Base-by-base conservation (phyloP, 1,140 invertebrate genomes). In the Aphaenogaster floridana region DNA sequence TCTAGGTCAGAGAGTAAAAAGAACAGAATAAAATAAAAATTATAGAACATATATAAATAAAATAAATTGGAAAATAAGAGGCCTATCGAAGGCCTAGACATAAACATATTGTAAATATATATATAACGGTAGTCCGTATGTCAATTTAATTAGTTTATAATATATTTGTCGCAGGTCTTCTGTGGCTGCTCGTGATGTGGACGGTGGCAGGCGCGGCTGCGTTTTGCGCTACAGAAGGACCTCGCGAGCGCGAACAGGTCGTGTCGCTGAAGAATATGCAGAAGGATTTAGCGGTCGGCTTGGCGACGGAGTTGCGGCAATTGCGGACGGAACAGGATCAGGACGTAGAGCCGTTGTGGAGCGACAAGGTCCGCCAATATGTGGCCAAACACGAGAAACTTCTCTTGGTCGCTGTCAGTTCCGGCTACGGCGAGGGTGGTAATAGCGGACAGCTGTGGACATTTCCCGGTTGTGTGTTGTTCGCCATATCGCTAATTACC, bases 381-480 rank as follows among this genome's bases (percentile, higher is more conserved):
- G 94, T 96, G 28, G 83, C 89, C 0, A 95, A 94, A 69, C 96
- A 97, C 84, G 96, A 97, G 92, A 90, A 94, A 64, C 88, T 96
- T 8, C 89, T 97, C 0, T 90, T 97, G 45, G 92, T 95, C 48
- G 96, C 96, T 0, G 96, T 96, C 0, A 96, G 93, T 79, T 94
- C 96, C 9, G 96, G 96, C 4, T 97, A 96, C 72, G 96, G 96
- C 0, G 96, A 96, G 88, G 94, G 94, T 48, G 96, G 96, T 28
- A 93, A 95, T 0, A 89, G 90, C 28, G 96, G 96, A 11, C 95
- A 95, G 57, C 95, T 97, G 2, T 97, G 96, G 96, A 96, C 96
- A 0, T 96, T 96, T 91, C 95, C 96, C 1, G 96, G 96, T n/a
- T 97, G 96, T 88, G 87, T 96, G 13, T 93, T 97, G 11, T 97